Evolutionary conservation across 37 sponge, comb jelly and placozoan genomes (phyloP).

Genomic region (Aplysina aerophoba): DNA sequence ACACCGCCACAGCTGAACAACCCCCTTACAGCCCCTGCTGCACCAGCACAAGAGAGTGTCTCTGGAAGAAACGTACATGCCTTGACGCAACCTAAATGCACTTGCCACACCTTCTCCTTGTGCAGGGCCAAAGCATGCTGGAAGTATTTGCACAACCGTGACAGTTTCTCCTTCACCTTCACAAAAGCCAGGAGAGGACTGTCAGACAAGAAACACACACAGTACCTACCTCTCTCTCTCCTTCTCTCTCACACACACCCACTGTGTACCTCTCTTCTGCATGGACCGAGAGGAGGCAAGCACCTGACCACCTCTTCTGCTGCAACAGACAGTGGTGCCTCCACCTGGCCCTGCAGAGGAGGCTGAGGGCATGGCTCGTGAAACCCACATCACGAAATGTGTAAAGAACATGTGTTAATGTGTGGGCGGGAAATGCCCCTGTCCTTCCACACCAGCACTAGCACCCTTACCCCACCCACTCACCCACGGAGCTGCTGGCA

Average conservation of each 20-base stretch:
- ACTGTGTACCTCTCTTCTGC: no score
- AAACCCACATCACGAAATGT: no score
- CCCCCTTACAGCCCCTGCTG: background rate
- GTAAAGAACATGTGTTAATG: background rate
- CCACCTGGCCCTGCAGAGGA: background rate
- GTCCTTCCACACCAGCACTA: no score
- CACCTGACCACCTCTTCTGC: no score
- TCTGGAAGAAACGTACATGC: background rate
- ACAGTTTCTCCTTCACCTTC: constrained; percentile 48
- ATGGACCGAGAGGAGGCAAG: no score
- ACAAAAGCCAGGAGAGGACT: no score
- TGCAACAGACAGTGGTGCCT: no score
- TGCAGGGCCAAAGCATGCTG: constrained; percentile 26
- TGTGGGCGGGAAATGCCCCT: background rate
- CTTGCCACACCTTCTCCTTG: constrained; percentile 25
- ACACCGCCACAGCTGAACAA: background rate
- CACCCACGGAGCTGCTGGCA: constrained; percentile 67
- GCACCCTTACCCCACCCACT: background rate
- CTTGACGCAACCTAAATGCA: background rate
- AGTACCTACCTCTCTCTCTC: constrained; percentile 47
- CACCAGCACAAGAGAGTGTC: background rate
- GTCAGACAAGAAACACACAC: background rate
- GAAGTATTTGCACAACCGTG: constrained; percentile 28
- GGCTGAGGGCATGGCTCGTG: background rate
- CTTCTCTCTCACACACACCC: no score